These are phyloP conservation scores for Notarius lentiginosus DNA, from an alignment of 2,113 vertebrate genomes.

Conservation along the genomic window DNA sequence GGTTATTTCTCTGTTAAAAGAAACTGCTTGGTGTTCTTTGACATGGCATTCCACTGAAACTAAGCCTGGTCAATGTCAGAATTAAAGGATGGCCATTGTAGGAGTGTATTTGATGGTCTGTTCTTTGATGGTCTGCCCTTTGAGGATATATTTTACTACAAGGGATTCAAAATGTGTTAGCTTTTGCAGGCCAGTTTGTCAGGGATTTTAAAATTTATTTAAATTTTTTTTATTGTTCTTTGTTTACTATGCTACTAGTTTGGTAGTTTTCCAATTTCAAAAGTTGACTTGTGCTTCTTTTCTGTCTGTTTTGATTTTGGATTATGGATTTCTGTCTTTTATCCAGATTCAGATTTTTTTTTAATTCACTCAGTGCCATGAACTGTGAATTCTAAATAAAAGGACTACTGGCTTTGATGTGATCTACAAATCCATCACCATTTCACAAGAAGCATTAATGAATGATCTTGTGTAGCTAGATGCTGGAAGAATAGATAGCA, in stretches of 20 bases:
- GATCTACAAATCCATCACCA: background rate
- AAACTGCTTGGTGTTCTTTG: background rate
- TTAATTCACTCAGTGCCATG: background rate
- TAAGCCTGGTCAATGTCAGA: background rate
- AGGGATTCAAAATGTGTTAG: background rate
- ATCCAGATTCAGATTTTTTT: background rate
- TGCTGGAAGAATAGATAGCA: background rate
- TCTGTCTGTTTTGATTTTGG: background rate
- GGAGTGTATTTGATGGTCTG: background rate
- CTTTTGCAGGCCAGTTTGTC: background rate
- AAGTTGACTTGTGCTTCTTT: background rate
- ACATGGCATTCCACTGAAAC: background rate
- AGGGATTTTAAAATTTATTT: background rate
- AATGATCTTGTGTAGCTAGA: background rate
- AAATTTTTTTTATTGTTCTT: background rate
- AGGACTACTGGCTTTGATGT: background rate
- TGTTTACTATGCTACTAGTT: background rate
- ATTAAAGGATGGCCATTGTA: background rate
- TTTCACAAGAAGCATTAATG: background rate
- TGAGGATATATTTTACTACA: background rate
- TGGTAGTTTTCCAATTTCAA: background rate
- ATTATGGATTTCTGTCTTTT: background rate
- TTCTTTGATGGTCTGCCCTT: background rate
- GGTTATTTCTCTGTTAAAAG: background rate
- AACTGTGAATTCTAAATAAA: background rate